Percentiles rank a stretch among this genome's conserved stretches.
phyloP scores from a whole-genome alignment of 2,888 invertebrate species.

The Caradrina kadenii region DNA sequence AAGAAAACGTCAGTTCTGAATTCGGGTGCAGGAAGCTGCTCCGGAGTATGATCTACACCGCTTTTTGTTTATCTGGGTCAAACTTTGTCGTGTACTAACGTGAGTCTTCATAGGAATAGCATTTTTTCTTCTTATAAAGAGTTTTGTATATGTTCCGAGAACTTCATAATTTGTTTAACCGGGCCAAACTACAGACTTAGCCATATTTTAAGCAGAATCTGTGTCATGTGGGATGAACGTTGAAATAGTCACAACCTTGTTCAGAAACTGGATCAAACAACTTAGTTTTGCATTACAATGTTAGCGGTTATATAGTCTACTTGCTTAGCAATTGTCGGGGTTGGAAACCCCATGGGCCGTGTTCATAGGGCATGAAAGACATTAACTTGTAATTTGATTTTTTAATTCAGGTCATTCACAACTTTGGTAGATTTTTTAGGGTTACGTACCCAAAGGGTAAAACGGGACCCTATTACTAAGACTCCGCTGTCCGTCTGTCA shows the following conservation, averaged over 20 bases:
- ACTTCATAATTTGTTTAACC: slow-evolving; percentile 6
- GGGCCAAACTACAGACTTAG: not conserved
- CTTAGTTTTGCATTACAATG: slow-evolving; percentile 49
- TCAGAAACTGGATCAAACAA: slow-evolving; percentile 45
- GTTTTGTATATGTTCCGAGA: not conserved
- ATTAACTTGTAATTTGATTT: not conserved
- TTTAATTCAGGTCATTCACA: slow-evolving; percentile 1
- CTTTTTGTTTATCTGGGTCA: slow-evolving; percentile 34
- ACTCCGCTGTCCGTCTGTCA: too few relatives aligned
- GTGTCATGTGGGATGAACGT: slow-evolving; percentile 33
- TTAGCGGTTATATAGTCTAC: slow-evolving; percentile 26
- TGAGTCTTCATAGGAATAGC: not conserved
- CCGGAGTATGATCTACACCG: slow-evolving; percentile 24
- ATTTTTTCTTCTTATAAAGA: slow-evolving; percentile 2
- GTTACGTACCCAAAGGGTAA: too few relatives aligned
- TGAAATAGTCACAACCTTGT: slow-evolving; percentile 39
- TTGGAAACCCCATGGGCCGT: slow-evolving; percentile 1
- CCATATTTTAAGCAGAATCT: slow-evolving; percentile 33
- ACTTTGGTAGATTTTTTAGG: too few relatives aligned
- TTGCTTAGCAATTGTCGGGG: slow-evolving; percentile 19
- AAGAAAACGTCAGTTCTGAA: slow-evolving; percentile 29
- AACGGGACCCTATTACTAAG: too few relatives aligned
- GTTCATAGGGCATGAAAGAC: slow-evolving; percentile 6
- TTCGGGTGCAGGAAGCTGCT: slow-evolving; percentile 20
- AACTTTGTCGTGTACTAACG: not conserved